phyloP scores from a whole-genome alignment of 2,888 invertebrate species.

The Rotaria sp. region DNA sequence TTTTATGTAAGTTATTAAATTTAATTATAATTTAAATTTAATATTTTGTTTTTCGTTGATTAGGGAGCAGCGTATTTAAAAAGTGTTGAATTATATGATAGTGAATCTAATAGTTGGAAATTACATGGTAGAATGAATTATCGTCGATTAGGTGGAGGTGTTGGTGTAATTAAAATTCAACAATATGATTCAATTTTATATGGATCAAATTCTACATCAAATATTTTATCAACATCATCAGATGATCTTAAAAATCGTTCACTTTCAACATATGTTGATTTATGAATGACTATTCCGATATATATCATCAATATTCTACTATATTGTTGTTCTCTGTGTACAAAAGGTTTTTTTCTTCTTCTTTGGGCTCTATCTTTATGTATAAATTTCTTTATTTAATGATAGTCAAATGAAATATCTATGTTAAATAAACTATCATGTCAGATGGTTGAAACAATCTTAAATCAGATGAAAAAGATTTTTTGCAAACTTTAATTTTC shows the following conservation, averaged over 20 bases:
- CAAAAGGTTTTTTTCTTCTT: neutral
- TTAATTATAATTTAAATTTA: neutral
- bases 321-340: constrained; percentile 10
- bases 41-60: constrained; percentile 56
- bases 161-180: constrained; percentile 60
- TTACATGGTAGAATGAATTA: constrained; percentile 97
- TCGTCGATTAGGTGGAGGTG: constrained; percentile 86
- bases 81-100: constrained; percentile 94
- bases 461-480: too few relatives aligned
- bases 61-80: constrained; percentile 87
- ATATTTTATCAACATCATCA: neutral
- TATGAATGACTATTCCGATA: neutral
- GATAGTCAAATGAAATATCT: neutral
- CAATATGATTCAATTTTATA: constrained; percentile 13
- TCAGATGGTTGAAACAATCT: too few relatives aligned
- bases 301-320: neutral
- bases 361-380: neutral
- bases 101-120: constrained; percentile 92
- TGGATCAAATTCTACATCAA: neutral
- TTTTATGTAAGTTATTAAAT: constrained; percentile 59
- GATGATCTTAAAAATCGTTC: constrained; percentile 27
- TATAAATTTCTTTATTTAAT: neutral
- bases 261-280: neutral
- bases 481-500: too few relatives aligned
- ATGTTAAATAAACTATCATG: neutral